Evolutionary conservation across 1,140 invertebrate genomes (phyloP).

Genomic region (Holotrichia oblita): DNA sequence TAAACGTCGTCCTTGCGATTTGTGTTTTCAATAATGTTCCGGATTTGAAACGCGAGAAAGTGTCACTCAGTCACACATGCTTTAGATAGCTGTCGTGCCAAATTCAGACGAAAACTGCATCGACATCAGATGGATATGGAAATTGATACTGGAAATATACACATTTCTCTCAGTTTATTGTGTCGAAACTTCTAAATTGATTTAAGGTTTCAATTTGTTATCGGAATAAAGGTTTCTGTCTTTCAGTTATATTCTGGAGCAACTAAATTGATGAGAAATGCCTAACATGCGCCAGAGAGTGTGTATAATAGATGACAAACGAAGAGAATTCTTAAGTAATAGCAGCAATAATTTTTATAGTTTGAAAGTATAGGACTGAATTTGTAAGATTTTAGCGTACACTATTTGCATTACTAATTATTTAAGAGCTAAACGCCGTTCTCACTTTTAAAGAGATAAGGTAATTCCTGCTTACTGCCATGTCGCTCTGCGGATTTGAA

Average conservation of each 20-base stretch:
- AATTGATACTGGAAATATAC: neutral
- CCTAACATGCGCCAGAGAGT: too few species aligned
- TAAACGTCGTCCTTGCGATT: slow-evolving; percentile 32
- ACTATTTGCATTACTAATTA: too few species aligned
- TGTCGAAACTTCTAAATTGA: slow-evolving; percentile 31
- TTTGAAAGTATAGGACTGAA: too few species aligned
- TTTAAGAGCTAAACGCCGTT: too few species aligned
- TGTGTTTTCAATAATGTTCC: slow-evolving; percentile 34
- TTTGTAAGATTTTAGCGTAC: too few species aligned
- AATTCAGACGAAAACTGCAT: slow-evolving; percentile 2
- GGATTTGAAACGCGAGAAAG: slow-evolving; percentile 2
- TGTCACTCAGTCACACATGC: slow-evolving; percentile 11
- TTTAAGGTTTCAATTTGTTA: slow-evolving; percentile 23
- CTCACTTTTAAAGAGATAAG: too few species aligned
- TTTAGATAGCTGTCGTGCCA: slow-evolving; percentile 1
- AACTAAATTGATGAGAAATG: neutral
- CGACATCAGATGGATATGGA: neutral
- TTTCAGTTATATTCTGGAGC: neutral
- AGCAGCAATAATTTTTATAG: too few species aligned
- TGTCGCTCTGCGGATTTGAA: too few species aligned
- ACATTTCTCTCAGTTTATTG: neutral
- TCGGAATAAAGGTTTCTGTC: neutral
- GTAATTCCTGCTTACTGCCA: too few species aligned
- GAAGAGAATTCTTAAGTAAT: too few species aligned
- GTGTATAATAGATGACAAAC: too few species aligned